These are phyloP conservation scores for Isurus oxyrinchus DNA, from an alignment of 2,113 vertebrate species.

Conservation along the genomic window DNA sequence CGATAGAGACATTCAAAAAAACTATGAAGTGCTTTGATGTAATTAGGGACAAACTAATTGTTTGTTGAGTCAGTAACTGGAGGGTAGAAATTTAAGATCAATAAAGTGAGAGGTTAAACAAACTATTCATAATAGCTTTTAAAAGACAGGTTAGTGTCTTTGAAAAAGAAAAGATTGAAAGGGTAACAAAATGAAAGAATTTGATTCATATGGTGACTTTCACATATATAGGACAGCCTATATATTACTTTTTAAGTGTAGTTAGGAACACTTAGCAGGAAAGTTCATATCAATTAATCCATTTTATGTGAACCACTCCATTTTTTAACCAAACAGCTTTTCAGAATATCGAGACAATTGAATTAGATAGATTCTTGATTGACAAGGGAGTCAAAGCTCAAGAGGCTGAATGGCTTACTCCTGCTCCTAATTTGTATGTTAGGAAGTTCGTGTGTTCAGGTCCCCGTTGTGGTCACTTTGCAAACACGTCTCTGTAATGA, in stretches of 20 bases:
- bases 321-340: no score
- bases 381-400: no score
- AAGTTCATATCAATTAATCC: background rate
- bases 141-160: background rate
- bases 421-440: no score
- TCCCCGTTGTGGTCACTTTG: no score
- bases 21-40: background rate
- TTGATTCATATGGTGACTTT: background rate
- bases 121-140: background rate
- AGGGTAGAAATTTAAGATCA: background rate
- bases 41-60: background rate
- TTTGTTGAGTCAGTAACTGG: background rate
- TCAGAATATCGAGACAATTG: no score
- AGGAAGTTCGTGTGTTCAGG: no score
- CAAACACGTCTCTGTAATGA: no score
- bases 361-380: no score
- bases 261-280: background rate
- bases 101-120: background rate
- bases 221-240: background rate
- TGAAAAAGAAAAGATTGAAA: background rate
- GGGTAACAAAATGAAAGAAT: background rate
- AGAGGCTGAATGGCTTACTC: no score
- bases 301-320: background rate
- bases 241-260: background rate
- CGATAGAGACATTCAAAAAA: background rate